These are phyloP conservation scores for Menidia menidia DNA, from an alignment of 2,797 vertebrate species.

Conservation along the genomic window DNA sequence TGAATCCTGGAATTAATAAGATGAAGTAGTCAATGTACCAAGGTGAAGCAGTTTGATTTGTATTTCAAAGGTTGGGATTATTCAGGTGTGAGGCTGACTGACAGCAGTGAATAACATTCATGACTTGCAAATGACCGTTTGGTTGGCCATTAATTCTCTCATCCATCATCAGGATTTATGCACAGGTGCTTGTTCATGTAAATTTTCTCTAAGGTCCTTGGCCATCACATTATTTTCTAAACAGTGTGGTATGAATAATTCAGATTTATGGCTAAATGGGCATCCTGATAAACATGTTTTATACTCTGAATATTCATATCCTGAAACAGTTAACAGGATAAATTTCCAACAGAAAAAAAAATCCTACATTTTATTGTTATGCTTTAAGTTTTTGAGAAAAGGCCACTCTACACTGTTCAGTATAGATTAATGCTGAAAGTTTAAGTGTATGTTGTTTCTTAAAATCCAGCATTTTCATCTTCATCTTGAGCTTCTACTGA, in stretches of 20 bases:
- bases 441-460: background rate
- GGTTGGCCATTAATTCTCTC: conserved; percentile 75
- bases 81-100: conserved; percentile 78
- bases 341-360: conserved; percentile 37
- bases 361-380: conserved; percentile 16
- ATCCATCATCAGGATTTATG: conserved; percentile 80
- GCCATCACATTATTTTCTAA: conserved; percentile 73
- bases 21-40: conserved; percentile 62
- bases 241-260: conserved; percentile 78
- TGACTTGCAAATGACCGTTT: conserved; percentile 82
- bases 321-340: conserved; percentile 44
- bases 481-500: background rate
- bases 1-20: conserved; percentile 55
- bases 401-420: background rate
- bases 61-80: conserved; percentile 78
- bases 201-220: conserved; percentile 64
- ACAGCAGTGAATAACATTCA: conserved; percentile 77
- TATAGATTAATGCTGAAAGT: background rate
- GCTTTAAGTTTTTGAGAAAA: conserved; percentile 22
- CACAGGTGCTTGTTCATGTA: conserved; percentile 82
- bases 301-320: conserved; percentile 63
- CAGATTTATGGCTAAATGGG: conserved; percentile 67
- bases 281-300: conserved; percentile 62
- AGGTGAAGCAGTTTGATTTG: conserved; percentile 77
- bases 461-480: conserved; percentile 3